A percentile compares a stretch with the other conserved stretches of the same genome.
These are phyloP conservation scores for Microtus oregoni DNA, from an alignment of 2,113 vertebrate genomes.

Conservation along the genomic window DNA sequence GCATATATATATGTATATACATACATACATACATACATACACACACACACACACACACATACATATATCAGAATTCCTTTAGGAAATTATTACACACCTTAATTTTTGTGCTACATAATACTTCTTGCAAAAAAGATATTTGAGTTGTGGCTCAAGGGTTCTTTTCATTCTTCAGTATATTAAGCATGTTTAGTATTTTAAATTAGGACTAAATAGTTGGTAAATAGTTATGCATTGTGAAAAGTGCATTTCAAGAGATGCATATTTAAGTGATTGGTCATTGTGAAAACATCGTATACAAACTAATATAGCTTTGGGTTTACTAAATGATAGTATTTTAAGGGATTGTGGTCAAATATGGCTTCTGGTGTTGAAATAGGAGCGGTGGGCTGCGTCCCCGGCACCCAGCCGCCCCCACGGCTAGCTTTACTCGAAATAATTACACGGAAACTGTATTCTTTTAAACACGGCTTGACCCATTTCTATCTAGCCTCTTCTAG, in stretches of 20 bases:
- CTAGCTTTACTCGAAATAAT: too few species aligned
- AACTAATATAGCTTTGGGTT: neutral
- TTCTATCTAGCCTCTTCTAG: too few species aligned
- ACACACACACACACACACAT: too few species aligned
- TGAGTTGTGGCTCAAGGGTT: neutral
- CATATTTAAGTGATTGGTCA: neutral
- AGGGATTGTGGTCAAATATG: neutral
- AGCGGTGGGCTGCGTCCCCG: too few species aligned
- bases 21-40: too few species aligned
- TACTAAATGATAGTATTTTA: neutral
- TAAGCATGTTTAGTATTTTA: conserved; percentile 38
- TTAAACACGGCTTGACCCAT: too few species aligned
- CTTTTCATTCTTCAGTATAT: neutral
- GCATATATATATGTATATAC: neutral
- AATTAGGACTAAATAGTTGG: neutral
- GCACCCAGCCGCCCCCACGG: too few species aligned
- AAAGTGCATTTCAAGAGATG: neutral
- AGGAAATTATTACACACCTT: conserved; percentile 41
- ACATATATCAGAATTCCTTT: conserved; percentile 41
- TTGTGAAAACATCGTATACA: neutral
- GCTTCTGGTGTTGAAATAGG: too few species aligned
- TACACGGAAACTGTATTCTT: too few species aligned
- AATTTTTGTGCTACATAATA: conserved; percentile 17
- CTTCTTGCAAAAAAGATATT: neutral
- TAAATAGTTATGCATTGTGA: too few species aligned